Conservation (phyloP, 2,888 invertebrate genomes). For the Morpho helenor region DNA sequence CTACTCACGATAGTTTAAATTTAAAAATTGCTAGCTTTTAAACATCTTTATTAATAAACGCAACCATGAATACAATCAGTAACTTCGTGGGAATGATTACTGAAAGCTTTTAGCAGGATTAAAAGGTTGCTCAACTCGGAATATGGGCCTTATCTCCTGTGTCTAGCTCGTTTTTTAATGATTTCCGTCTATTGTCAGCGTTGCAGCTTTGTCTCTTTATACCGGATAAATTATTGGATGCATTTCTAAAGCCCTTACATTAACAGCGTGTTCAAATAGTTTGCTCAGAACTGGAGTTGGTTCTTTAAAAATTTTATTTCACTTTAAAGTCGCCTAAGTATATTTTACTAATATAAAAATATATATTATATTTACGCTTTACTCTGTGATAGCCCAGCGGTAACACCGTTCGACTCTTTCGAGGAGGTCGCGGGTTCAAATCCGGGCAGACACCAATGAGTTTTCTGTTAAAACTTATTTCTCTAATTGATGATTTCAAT, state of each 20-base stretch:
- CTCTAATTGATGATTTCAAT: too few relatives aligned
- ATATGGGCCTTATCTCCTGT: slow-evolving; percentile 17
- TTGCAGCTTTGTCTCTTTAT: slow-evolving; percentile 1
- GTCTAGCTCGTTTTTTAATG: slow-evolving; percentile 7
- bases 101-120: slow-evolving; percentile 26
- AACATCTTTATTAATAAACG: slow-evolving; percentile 11
- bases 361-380: too few relatives aligned
- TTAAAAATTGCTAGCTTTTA: not conserved
- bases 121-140: slow-evolving; percentile 22
- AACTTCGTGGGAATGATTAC: slow-evolving; percentile 20
- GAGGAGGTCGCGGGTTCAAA: too few relatives aligned
- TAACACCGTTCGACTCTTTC: too few relatives aligned
- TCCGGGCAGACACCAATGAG: too few relatives aligned
- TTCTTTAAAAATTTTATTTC: too few relatives aligned
- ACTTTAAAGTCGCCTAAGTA: too few relatives aligned
- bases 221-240: not conserved
- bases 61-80: slow-evolving; percentile 14
- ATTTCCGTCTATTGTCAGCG: slow-evolving; percentile 6
- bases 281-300: too few relatives aligned
- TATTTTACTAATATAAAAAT: too few relatives aligned
- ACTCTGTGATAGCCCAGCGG: too few relatives aligned
- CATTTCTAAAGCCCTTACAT: slow-evolving; percentile 2
- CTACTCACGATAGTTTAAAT: too few relatives aligned
- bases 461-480: too few relatives aligned
- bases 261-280: slow-evolving; percentile 1